A percentile compares a stretch with the other conserved stretches of the same genome.
Conservation (phyloP, 2,113 vertebrate genomes). For the Scolopax mira region DNA sequence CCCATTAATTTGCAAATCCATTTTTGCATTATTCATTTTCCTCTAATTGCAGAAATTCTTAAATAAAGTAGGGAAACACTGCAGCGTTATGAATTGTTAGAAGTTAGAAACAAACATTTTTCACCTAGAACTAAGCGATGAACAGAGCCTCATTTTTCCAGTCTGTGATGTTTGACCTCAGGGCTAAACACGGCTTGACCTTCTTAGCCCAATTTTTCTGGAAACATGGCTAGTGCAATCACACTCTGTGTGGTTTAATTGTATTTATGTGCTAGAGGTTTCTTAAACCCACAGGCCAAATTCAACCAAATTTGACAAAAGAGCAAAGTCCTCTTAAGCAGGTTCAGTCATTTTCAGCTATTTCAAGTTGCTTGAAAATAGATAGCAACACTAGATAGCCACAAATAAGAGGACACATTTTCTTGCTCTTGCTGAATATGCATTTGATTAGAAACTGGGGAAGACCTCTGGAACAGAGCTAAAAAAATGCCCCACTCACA, state of each 20-base stretch:
- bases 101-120: conserved; percentile 7
- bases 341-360: background rate
- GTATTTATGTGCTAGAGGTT: accelerated
- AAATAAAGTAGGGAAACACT: conserved; percentile 12
- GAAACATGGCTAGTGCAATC: background rate
- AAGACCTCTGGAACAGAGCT: background rate
- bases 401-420: background rate
- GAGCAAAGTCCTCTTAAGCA: background rate
- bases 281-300: background rate
- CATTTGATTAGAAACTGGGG: background rate
- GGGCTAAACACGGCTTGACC: background rate
- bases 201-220: background rate
- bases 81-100: background rate
- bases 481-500: background rate
- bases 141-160: background rate
- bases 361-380: conserved; percentile 2
- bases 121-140: background rate
- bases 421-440: background rate
- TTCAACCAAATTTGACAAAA: background rate
- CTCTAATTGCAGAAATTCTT: conserved; percentile 41
- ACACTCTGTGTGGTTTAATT: background rate
- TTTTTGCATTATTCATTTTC: conserved; percentile 56
- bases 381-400: background rate
- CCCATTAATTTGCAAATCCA: conserved; percentile 47
- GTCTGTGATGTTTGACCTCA: background rate